Evolutionary conservation across 1,140 invertebrate genomes (phyloP), one percentile per base, ranked within the genome.

Genomic region (Drosophila kohkoa): DNA sequence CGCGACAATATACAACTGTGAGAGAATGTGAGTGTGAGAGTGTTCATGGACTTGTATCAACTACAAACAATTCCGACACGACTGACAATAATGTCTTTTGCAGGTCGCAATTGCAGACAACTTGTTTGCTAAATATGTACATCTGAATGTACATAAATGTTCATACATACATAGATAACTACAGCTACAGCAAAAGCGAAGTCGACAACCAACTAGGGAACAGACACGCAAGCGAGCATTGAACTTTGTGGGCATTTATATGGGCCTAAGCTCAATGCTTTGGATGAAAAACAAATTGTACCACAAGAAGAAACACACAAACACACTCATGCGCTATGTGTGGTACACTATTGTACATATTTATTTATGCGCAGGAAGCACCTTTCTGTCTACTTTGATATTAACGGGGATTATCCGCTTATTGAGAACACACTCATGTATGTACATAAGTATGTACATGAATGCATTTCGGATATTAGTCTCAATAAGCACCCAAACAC

Each of bases 221-320:
- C 10, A 35, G 38, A 35, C 64, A 73, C 63, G 54, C 63, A 66
- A 67, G 64, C 46, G 64, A 59, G 38, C 55, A 73, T 60, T 67
- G 54, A 67, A 66, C 70, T 73, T 60, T 54, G 38, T 73, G 6
- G 48, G 55, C 55, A 67, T 58, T 59, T 38, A 51, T 70, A 48
- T 41, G 20, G 67, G 54, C 15, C 28, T 57, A 15, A 8, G 51
- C 10, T 48, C 48, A 30, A n/a, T 45, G 52, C 32, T 15, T 30
- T 41, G 45, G 41, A 58, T 15, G 13, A 20, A 45, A 41, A 63
- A 63, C 10, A 63, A 49, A 63, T 59, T 67, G 63, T 55, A 45
- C 20, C 49, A 32, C 8, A 54, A 54, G 25, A 52, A 16, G 59
- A 48, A 16, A 41, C 54, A 57, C 16, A 51, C 46, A 63, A 25